Evolutionary conservation across 1,140 invertebrate species (phyloP), one percentile per base, ranked within the genome.

Genomic region (Drosophila kanapiae): DNA sequence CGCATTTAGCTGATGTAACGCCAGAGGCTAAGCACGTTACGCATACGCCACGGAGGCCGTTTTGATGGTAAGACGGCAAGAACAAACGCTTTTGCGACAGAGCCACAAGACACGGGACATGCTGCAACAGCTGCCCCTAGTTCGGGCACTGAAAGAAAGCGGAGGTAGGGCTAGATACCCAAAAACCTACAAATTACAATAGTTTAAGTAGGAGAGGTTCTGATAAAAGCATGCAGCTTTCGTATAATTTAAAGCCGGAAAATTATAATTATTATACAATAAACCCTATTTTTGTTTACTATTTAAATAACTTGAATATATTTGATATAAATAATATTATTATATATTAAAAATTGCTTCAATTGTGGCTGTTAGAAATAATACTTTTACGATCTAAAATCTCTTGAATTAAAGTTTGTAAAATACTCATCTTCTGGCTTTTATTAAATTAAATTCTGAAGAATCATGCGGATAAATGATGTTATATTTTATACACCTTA

Each of bases 11-110:
- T 72, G 53, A 35, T 67, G 57, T 51, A 67, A 59, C 45, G 42
- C 48, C 31, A n/a, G 42, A 18, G 49, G 42, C 35, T 74, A 35
- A 75, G 11, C 43, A 56, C 45, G 80, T 82, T 80, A 80, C 80
- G 60, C 80, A 79, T 83, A 82, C 64, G 70, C 64, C 75, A 13
- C 49, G 77, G 54, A 31, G 58, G 64, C 56, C 47, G 35, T 13
- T 18, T 29, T 56, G 14, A 18, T 51, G 37, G 42, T 61, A 76
- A 70, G 57, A 65, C 78, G 71, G 53, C 43, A n/a, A 63, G 42
- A 61, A 64, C 38, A 74, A 78, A 61, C 61, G 60, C 45, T 64
- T 76, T 70, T 65, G 58, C 63, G 54, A 27, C 48, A 59, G 48
- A n/a, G 14, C 14, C 16, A 27, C 61, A 38, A 81, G 43, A 69